Conservation (phyloP, 2,888 invertebrate genomes). For the Dorcus hopei region DNA sequence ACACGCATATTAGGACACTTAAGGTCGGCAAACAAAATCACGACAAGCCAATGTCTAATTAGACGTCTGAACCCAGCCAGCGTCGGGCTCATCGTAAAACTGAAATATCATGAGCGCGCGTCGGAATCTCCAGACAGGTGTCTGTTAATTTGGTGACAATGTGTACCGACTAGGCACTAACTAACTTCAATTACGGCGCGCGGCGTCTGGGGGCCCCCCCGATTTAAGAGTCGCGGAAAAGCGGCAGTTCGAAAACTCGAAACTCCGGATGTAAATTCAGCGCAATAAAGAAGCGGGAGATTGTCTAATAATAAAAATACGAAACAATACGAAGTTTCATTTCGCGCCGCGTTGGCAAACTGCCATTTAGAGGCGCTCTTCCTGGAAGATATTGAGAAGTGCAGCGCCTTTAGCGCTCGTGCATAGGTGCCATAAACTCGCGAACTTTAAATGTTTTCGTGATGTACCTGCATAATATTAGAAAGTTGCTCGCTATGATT, state of each 20-base stretch:
- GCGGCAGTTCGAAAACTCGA: conserved; percentile 25
- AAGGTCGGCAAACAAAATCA: conserved; percentile 28
- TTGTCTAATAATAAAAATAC: conserved; percentile 35
- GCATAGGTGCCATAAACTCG: neutral
- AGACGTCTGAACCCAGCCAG: conserved; percentile 26
- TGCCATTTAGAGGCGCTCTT: conserved; percentile 25
- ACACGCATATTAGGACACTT: neutral
- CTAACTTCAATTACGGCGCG: conserved; percentile 34
- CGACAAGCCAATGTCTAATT: conserved; percentile 40
- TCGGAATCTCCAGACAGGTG: conserved; percentile 42
- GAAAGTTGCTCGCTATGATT: too few relatives aligned
- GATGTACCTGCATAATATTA: too few relatives aligned
- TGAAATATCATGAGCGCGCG: conserved; percentile 54
- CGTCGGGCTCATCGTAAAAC: conserved; percentile 50
- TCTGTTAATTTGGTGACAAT: conserved; percentile 45
- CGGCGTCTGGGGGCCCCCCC: conserved; percentile 20
- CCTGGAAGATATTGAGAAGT: conserved; percentile 3
- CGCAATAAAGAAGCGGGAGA: conserved; percentile 36
- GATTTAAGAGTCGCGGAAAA: conserved; percentile 18
- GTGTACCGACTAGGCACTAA: conserved; percentile 40
- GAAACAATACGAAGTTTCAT: conserved; percentile 34
- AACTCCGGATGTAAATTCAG: conserved; percentile 23
- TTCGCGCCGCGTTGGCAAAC: conserved; percentile 32
- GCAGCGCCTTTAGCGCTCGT: neutral
- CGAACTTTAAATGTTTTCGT: neutral